Percentiles rank a stretch among this genome's conserved stretches.
Evolutionary conservation across 2,888 invertebrate species (phyloP).

Genomic region (Thecocarcelia acutangulata): DNA sequence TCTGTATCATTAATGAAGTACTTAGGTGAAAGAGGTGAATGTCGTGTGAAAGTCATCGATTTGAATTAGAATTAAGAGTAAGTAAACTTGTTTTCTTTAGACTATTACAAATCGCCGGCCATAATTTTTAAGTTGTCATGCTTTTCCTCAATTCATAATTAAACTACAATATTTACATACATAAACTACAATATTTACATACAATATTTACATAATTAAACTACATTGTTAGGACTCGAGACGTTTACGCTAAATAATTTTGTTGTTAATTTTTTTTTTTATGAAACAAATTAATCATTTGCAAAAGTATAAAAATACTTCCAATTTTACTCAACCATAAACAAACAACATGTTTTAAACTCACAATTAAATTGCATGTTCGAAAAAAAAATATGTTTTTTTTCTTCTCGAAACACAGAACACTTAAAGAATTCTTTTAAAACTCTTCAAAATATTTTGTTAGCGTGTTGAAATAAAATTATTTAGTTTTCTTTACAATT

Average conservation of each 20-base stretch:
- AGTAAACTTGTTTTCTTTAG: too few relatives aligned
- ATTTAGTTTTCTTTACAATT: conserved; percentile 24
- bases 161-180: too few relatives aligned
- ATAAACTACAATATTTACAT: too few relatives aligned
- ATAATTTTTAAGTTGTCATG: too few relatives aligned
- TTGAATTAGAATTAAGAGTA: too few relatives aligned
- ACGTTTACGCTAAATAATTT: neutral
- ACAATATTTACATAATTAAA: neutral
- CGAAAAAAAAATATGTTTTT: neutral
- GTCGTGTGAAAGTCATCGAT: too few relatives aligned
- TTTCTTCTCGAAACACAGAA: neutral
- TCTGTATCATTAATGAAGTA: too few relatives aligned
- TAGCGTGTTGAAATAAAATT: conserved; percentile 59
- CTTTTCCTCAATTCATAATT: too few relatives aligned
- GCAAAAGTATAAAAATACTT: neutral
- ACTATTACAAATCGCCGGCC: too few relatives aligned
- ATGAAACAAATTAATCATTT: conserved; percentile 19
- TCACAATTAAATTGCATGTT: conserved; percentile 46
- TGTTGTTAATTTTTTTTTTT: neutral
- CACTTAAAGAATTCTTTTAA: conserved; percentile 13
- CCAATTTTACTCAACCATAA: neutral
- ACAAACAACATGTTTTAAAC: conserved; percentile 6
- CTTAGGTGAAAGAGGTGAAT: too few relatives aligned
- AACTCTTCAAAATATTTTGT: conserved; percentile 30
- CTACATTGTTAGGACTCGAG: too few relatives aligned